These are phyloP conservation scores for Horisme vitalbata DNA, from an alignment of 2,888 invertebrate species.

Conservation along the genomic window DNA sequence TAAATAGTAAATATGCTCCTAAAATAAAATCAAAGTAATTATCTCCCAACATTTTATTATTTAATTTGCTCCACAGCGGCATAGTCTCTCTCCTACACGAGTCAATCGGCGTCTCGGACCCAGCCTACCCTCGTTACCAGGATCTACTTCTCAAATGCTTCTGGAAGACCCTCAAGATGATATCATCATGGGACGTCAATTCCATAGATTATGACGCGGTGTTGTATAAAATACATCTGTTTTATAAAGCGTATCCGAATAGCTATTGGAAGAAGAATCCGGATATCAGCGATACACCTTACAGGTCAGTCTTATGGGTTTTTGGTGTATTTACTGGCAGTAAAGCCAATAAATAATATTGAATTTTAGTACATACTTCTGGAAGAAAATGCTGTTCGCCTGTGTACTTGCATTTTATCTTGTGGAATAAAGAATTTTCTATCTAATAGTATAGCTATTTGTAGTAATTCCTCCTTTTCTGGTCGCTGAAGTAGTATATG, in stretches of 20 bases:
- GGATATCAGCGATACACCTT: slow-evolving; percentile 90
- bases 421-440: no score
- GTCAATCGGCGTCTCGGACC: slow-evolving; percentile 86
- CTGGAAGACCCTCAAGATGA: slow-evolving; percentile 96
- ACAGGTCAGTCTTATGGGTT: slow-evolving; percentile 75
- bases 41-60: neutral
- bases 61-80: slow-evolving; percentile 83
- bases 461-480: no score
- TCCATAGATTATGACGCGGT: slow-evolving; percentile 90
- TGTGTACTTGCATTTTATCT: no score
- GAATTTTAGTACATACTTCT: neutral
- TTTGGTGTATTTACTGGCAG: neutral
- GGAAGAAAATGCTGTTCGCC: neutral
- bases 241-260: slow-evolving; percentile 94
- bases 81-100: slow-evolving; percentile 94
- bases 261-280: slow-evolving; percentile 93
- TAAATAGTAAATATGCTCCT: no score
- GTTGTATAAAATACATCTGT: slow-evolving; percentile 92
- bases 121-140: slow-evolving; percentile 86
- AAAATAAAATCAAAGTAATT: no score
- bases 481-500: no score
- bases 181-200: slow-evolving; percentile 90
- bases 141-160: slow-evolving; percentile 96
- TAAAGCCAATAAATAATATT: no score
- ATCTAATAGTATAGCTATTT: no score